Evolutionary conservation across 2,797 vertebrate species (phyloP).

Genomic region (Xenopus petersii): DNA sequence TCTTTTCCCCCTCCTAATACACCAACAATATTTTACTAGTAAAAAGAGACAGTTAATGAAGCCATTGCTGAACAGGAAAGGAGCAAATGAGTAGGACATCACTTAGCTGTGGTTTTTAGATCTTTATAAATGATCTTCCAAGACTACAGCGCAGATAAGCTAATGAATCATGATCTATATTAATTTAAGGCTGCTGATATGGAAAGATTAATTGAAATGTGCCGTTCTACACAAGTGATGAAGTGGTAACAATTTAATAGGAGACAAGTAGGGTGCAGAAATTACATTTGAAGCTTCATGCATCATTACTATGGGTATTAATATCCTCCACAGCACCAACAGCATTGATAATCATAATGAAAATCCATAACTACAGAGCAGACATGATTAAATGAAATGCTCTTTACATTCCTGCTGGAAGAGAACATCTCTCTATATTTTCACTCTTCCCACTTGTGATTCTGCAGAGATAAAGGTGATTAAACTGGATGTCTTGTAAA

Average conservation of each 20-base stretch:
- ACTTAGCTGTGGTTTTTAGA: constrained; percentile 81
- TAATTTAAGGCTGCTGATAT: constrained; percentile 87
- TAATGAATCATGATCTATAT: constrained; percentile 97
- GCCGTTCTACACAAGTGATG: constrained; percentile 96
- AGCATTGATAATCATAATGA: constrained; percentile 96
- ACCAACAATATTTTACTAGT: constrained; percentile 1
- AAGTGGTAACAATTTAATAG: constrained; percentile 98
- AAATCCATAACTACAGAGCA: constrained; percentile 96
- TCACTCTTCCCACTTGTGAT: constrained; percentile 71
- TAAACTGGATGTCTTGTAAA: constrained; percentile 80
- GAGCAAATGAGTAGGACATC: constrained; percentile 67
- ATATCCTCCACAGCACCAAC: constrained; percentile 84
- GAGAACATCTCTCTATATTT: constrained; percentile 66
- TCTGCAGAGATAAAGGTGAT: constrained; percentile 79
- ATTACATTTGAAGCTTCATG: constrained; percentile 96
- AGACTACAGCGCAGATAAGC: constrained; percentile 96
- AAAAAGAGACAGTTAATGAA: constrained; percentile 31
- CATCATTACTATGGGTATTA: constrained; percentile 98
- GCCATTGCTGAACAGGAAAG: constrained; percentile 41
- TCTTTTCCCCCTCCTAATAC: too few species aligned
- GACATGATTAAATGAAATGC: constrained; percentile 96
- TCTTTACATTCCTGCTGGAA: constrained; percentile 63
- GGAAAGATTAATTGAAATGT: constrained; percentile 95
- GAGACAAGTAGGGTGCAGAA: constrained; percentile 92
- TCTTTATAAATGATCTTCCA: constrained; percentile 90